A percentile compares a stretch with the other conserved stretches of the same genome.
phyloP scores from a whole-genome alignment of 2,888 invertebrate species.

The Synergus laeviventris region DNA sequence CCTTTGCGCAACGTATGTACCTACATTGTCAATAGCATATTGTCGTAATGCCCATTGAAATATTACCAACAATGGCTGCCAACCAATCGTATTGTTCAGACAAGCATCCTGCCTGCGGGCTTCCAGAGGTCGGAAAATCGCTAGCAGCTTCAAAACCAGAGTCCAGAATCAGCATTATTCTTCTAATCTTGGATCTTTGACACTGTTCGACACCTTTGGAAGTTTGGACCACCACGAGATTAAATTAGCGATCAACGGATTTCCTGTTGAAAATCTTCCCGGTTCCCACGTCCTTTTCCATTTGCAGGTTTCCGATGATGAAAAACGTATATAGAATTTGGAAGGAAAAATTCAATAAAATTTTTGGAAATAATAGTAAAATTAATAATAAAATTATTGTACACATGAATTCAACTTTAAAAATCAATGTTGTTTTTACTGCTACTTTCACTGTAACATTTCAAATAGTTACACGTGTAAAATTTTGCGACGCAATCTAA shows the following conservation, averaged over 20 bases:
- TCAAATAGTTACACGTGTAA: not conserved
- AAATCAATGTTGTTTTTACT: too few relatives aligned
- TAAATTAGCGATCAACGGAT: constrained; percentile 39
- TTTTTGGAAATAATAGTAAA: not conserved
- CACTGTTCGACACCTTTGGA: constrained; percentile 39
- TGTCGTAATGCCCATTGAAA: constrained; percentile 72
- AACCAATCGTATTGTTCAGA: constrained; percentile 67
- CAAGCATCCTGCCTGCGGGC: constrained; percentile 55
- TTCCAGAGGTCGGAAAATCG: constrained; percentile 49
- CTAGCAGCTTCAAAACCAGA: constrained; percentile 24
- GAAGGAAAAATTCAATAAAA: not conserved
- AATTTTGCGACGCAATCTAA: not conserved
- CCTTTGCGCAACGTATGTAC: constrained; percentile 68
- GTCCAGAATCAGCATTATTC: constrained; percentile 44
- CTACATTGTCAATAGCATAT: constrained; percentile 69
- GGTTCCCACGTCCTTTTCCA: constrained; percentile 25
- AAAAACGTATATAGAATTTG: not conserved
- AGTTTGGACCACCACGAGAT: constrained; percentile 22
- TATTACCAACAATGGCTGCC: constrained; percentile 62
- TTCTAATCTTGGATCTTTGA: constrained; percentile 49
- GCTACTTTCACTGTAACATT: not conserved
- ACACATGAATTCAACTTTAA: too few relatives aligned
- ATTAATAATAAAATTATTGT: not conserved
- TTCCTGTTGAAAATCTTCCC: constrained; percentile 15
- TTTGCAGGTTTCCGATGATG: constrained; percentile 1